These are phyloP conservation scores for Pogonophryne albipinna DNA, from an alignment of 2,797 vertebrate species.

Conservation along the genomic window DNA sequence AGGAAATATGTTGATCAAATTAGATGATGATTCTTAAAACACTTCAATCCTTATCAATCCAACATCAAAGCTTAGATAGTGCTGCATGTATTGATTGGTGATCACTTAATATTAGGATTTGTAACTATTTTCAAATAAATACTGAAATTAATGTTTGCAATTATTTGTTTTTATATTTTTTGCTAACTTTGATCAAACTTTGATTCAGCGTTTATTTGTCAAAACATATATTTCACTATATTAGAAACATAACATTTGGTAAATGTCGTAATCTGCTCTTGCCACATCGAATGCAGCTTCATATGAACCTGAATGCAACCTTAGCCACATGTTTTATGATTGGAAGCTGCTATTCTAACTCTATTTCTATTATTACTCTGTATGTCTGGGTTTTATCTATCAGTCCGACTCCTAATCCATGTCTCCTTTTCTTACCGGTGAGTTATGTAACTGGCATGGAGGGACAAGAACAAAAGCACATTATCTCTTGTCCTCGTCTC, in stretches of 20 bases:
- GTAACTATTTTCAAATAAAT: background rate
- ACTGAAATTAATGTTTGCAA: background rate
- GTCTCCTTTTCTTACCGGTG: background rate
- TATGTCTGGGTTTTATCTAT: background rate
- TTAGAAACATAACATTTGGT: background rate
- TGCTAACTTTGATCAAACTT: background rate
- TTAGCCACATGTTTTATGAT: no score
- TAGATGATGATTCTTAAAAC: background rate
- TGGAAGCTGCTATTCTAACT: no score
- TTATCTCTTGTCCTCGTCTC: slow-evolving; percentile 17
- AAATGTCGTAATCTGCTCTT: background rate
- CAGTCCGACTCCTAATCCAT: background rate
- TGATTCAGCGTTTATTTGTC: background rate
- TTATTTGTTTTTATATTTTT: background rate
- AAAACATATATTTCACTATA: background rate
- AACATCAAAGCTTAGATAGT: background rate
- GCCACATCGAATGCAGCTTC: no score
- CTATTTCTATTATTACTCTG: background rate
- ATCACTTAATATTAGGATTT: background rate
- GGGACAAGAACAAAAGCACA: slow-evolving; percentile 35
- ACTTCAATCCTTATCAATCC: background rate
- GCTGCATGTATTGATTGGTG: background rate
- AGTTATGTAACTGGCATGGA: slow-evolving; percentile 39
- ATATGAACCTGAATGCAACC: background rate
- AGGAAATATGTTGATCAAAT: background rate